Conservation (phyloP, 2,888 invertebrate species). For the Teinopalpus imperialis region DNA sequence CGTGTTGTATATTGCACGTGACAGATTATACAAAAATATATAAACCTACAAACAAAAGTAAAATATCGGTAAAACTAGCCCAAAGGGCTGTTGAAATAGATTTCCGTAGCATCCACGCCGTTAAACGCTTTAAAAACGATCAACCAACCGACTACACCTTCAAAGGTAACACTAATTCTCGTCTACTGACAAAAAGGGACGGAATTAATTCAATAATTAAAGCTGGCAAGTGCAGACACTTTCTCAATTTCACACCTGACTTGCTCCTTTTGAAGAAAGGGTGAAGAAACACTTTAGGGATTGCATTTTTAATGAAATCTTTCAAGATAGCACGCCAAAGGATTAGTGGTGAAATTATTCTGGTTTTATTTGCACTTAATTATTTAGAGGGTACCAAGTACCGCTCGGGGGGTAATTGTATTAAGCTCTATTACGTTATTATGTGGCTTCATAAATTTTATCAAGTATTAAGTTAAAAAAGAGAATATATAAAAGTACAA, state of each 20-base stretch:
- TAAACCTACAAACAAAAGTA: no score
- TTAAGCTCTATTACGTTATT: constrained; percentile 5
- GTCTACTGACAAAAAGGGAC: constrained; percentile 36
- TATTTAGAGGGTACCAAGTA: constrained; percentile 1
- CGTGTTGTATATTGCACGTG: no score
- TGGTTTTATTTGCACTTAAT: constrained; percentile 24
- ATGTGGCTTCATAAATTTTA: no score
- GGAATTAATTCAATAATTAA: constrained; percentile 47
- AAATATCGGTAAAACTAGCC: background rate
- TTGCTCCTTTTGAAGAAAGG: constrained; percentile 42
- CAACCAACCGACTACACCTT: constrained; percentile 40
- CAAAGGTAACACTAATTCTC: constrained; percentile 43
- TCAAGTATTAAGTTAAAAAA: no score
- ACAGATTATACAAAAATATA: no score
- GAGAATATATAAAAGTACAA: no score
- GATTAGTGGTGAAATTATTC: constrained; percentile 25
- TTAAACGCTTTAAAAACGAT: constrained; percentile 29
- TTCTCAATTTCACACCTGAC: constrained; percentile 50
- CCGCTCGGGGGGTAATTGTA: constrained; percentile 3
- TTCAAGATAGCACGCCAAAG: constrained; percentile 31
- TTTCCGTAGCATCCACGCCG: constrained; percentile 5
- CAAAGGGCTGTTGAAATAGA: constrained; percentile 4
- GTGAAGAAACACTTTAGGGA: constrained; percentile 39
- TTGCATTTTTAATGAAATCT: constrained; percentile 48
- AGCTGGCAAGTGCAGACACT: constrained; percentile 47